Percentiles rank a stretch among this genome's conserved stretches.
phyloP scores from a whole-genome alignment of 2,888 invertebrate genomes.

The Nysson spinosus region DNA sequence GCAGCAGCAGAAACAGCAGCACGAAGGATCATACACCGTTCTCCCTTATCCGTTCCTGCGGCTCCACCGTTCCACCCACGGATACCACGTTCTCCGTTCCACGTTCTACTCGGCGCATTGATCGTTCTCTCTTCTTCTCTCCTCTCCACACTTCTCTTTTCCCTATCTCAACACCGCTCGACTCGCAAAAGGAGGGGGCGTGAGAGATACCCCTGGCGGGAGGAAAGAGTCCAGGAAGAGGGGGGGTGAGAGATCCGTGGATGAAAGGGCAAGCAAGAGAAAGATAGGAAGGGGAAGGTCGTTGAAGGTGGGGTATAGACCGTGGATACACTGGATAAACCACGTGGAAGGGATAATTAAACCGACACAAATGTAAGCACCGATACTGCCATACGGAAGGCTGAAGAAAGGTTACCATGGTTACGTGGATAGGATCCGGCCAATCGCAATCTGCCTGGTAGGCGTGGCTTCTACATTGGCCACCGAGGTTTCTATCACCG shows the following conservation, averaged over 20 bases:
- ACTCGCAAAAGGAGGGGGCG: slow-evolving; percentile 47
- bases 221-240: slow-evolving; percentile 11
- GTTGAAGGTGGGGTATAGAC: slow-evolving; percentile 29
- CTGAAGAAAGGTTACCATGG: slow-evolving; percentile 77
- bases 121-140: slow-evolving; percentile 36
- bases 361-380: slow-evolving; percentile 63
- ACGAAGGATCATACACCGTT: slow-evolving; percentile 33
- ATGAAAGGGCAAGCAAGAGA: slow-evolving; percentile 37
- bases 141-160: slow-evolving; percentile 31
- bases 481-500: slow-evolving; percentile 31
- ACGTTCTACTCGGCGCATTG: slow-evolving; percentile 36
- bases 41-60: slow-evolving; percentile 32
- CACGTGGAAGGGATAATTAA: slow-evolving; percentile 70
- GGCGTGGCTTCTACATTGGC: slow-evolving; percentile 76
- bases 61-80: slow-evolving; percentile 17
- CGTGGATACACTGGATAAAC: slow-evolving; percentile 10
- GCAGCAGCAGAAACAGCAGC: slow-evolving; percentile 57
- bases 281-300: slow-evolving; percentile 16
- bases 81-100: slow-evolving; percentile 43
- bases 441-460: slow-evolving; percentile 78
- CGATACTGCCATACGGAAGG: slow-evolving; percentile 61
- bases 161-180: slow-evolving; percentile 28
- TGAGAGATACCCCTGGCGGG: slow-evolving; percentile 36
- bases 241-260: slow-evolving; percentile 21
- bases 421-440: slow-evolving; percentile 79